Evolutionary conservation across 2,113 vertebrate species (phyloP).

Genomic region (Rhynchomys soricoides): DNA sequence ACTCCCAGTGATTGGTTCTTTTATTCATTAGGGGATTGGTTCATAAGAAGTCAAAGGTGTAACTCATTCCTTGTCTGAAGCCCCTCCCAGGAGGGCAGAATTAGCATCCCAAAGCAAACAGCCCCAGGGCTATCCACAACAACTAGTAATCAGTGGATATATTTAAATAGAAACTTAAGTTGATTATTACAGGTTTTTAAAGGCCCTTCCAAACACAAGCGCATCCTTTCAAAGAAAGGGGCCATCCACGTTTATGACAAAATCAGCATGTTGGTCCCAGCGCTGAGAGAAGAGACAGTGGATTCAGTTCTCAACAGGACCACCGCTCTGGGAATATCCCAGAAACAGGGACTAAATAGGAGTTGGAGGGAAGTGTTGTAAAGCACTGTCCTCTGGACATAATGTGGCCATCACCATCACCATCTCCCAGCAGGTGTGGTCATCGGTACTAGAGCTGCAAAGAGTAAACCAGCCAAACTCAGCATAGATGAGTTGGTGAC

Average conservation of each 20-base stretch:
- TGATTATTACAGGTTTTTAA: neutral
- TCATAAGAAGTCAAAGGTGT: too few relatives aligned
- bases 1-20: too few relatives aligned
- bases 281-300: neutral
- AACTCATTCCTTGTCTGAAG: too few relatives aligned
- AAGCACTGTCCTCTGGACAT: too few relatives aligned
- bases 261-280: neutral
- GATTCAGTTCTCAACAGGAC: neutral
- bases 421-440: neutral
- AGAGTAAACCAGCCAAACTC: neutral
- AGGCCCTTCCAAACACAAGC: neutral
- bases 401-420: too few relatives aligned
- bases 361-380: neutral
- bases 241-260: neutral
- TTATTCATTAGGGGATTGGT: too few relatives aligned
- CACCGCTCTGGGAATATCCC: neutral
- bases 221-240: neutral
- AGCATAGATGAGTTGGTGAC: too few relatives aligned
- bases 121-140: too few relatives aligned
- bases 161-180: constrained; percentile 18
- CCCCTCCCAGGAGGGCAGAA: too few relatives aligned
- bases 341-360: neutral
- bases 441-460: neutral
- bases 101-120: too few relatives aligned
- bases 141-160: neutral